A percentile compares a stretch with the other conserved stretches of the same genome.
phyloP scores from a whole-genome alignment of 2,797 vertebrate species.

The Adelosebastes latens region DNA sequence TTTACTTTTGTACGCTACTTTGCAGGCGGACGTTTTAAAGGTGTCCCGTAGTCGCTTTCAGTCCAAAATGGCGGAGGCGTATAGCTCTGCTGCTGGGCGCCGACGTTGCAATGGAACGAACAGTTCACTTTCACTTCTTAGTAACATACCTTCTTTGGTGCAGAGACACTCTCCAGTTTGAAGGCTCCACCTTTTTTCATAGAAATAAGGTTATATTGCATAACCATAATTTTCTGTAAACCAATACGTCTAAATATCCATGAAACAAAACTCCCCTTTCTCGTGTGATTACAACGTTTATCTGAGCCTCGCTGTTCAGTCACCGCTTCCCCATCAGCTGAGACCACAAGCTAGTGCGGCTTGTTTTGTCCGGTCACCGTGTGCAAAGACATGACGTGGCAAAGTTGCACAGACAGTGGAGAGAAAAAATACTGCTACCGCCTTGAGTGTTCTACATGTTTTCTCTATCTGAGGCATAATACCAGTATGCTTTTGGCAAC shows the following conservation, averaged over 20 bases:
- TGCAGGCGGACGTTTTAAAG: too few species aligned
- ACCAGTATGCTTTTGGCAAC: background rate
- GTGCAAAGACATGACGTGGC: slow-evolving; percentile 7
- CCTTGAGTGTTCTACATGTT: slow-evolving; percentile 6
- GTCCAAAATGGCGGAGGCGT: too few species aligned
- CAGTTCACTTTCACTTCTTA: too few species aligned
- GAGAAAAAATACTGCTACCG: background rate
- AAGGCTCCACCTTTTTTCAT: background rate
- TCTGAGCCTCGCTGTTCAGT: background rate
- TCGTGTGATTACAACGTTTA: slow-evolving; percentile 28
- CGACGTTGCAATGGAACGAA: too few species aligned
- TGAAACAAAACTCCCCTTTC: slow-evolving; percentile 23
- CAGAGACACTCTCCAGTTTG: background rate
- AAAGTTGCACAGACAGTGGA: background rate
- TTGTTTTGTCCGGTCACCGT: slow-evolving; percentile 31
- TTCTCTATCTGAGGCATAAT: background rate
- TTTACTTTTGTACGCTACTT: too few species aligned
- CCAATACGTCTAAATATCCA: slow-evolving; percentile 21
- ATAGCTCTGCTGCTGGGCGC: too few species aligned
- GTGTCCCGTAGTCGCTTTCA: too few species aligned
- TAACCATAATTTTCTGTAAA: background rate
- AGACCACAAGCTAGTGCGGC: slow-evolving; percentile 9
- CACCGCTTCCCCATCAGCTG: background rate
- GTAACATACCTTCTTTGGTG: too few species aligned
- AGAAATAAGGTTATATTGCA: background rate